Evolutionary conservation across 1,140 invertebrate genomes (phyloP), one percentile per base, ranked within the genome.

Genomic region (Bilobella aurantiaca): DNA sequence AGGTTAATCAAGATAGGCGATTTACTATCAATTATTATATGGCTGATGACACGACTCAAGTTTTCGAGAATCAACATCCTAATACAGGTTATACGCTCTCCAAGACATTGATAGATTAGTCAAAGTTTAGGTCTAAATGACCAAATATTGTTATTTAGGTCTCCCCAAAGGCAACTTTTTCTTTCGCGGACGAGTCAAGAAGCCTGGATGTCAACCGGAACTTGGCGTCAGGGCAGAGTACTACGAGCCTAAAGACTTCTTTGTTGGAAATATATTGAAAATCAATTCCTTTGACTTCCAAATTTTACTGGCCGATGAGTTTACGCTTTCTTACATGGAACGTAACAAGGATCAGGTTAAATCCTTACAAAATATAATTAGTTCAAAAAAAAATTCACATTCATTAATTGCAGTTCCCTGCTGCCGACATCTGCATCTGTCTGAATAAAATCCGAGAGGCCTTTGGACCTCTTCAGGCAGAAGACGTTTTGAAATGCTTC

Each of bases 311-410:
- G 89, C 90, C 8, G 92, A 96, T 76, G 87, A 93, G 75, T 94
- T 92, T 76, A 86, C 88, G 2, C 79, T 92, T 62, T 80, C 84
- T 53, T 93, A 91, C 75, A 90, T 95, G 91, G 92, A 96, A 77
- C 74, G 84, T n/a, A 79, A 91, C 77, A 76, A 82, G 63, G 74
- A 83, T 67, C 82, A 89, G 82, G 89, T 91, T 74, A 75, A n/a
- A 30, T 21, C 25, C 5, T 59, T 59, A 12, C 14, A 12, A 21
- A 29, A 16, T 28, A 34, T 62, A 46, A 23, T 62, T 25, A 21
- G n/a, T n/a, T n/a, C n/a, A n/a, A n/a, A n/a, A n/a, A n/a, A n/a
- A n/a, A n/a, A n/a, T n/a, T n/a, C n/a, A n/a, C n/a, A n/a, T n/a
- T n/a, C n/a, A n/a, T n/a, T n/a, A n/a, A 3, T 34, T 65, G 0